These are phyloP conservation scores for Lophotis ruficrista DNA, from an alignment of 2,113 vertebrate genomes.

Conservation along the genomic window DNA sequence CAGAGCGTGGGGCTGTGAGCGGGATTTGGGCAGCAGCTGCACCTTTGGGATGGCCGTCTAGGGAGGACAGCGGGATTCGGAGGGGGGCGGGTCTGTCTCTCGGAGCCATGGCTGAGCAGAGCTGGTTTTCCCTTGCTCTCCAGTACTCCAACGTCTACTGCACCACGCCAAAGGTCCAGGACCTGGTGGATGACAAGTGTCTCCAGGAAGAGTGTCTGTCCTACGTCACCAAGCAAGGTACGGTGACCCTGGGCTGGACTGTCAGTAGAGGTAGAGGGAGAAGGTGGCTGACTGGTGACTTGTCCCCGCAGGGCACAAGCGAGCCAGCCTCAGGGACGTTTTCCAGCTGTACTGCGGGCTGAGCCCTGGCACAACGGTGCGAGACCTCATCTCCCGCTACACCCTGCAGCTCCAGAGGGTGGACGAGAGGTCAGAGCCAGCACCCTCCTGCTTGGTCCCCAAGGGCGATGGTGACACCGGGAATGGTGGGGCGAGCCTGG, in stretches of 20 bases:
- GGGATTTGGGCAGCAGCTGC: rapidly evolving
- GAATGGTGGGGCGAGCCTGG: rapidly evolving
- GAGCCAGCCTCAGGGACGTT: slow-evolving; percentile 89
- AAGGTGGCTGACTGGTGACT: not conserved
- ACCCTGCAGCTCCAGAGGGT: slow-evolving; percentile 92
- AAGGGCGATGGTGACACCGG: rapidly evolving
- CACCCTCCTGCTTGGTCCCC: rapidly evolving
- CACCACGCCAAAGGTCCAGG: slow-evolving; percentile 94
- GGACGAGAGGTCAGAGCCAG: slow-evolving; percentile 86
- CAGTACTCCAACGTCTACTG: slow-evolving; percentile 99
- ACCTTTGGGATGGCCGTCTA: rapidly evolving
- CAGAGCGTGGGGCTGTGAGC: rapidly evolving
- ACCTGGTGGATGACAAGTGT: slow-evolving; percentile 92
- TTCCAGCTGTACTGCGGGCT: slow-evolving; percentile 86
- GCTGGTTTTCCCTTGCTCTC: not conserved
- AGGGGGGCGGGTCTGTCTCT: rapidly evolving
- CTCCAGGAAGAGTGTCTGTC: slow-evolving; percentile 92
- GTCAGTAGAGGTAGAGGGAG: rapidly evolving
- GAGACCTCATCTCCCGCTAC: slow-evolving; percentile 89
- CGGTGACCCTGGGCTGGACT: rapidly evolving
- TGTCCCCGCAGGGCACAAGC: slow-evolving; percentile 84
- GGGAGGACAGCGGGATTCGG: rapidly evolving
- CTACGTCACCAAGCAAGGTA: slow-evolving; percentile 93
- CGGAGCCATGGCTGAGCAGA: not conserved
- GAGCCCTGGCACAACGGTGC: slow-evolving; percentile 83